A percentile compares a stretch with the other conserved stretches of the same genome.
Conservation (phyloP, 2,113 vertebrate genomes). For the Sinocyclocheilus anshuiensis region DNA sequence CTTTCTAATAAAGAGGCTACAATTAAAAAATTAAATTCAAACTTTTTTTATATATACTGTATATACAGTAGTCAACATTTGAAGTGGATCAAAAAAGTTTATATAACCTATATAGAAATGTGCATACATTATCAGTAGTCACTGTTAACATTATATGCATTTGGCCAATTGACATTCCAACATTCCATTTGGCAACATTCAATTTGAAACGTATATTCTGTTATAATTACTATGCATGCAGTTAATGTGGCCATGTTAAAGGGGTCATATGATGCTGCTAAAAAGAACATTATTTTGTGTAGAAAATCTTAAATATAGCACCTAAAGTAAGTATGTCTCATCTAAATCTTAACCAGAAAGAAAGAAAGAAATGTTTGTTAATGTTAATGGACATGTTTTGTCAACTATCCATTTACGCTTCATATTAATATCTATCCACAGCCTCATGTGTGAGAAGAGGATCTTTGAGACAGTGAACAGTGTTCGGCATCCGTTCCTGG, state of each 20-base stretch:
- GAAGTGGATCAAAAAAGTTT: no score
- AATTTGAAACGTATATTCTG: no score
- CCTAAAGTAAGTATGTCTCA: no score
- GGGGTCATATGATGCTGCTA: no score
- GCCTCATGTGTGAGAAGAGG: conserved; percentile 98
- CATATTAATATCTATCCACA: conserved; percentile 66
- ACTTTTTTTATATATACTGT: no score
- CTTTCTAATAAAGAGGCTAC: no score
- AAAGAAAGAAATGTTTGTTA: no score
- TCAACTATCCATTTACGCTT: background rate
- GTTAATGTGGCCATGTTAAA: background rate
- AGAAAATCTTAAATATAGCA: background rate
- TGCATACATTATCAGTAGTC: background rate
- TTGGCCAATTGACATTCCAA: background rate
- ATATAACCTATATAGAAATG: background rate
- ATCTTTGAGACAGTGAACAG: conserved; percentile 99
- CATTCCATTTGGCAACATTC: no score
- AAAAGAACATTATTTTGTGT: no score
- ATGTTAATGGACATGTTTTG: background rate
- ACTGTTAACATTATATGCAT: background rate
- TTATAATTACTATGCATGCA: background rate
- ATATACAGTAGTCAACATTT: no score
- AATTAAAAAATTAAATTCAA: no score
- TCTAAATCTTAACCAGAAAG: no score
- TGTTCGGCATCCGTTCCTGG: conserved; percentile 97